Base-by-base conservation (phyloP, 64 coral and sea anemone species). In the Dendrophyllia cribrosa region DNA sequence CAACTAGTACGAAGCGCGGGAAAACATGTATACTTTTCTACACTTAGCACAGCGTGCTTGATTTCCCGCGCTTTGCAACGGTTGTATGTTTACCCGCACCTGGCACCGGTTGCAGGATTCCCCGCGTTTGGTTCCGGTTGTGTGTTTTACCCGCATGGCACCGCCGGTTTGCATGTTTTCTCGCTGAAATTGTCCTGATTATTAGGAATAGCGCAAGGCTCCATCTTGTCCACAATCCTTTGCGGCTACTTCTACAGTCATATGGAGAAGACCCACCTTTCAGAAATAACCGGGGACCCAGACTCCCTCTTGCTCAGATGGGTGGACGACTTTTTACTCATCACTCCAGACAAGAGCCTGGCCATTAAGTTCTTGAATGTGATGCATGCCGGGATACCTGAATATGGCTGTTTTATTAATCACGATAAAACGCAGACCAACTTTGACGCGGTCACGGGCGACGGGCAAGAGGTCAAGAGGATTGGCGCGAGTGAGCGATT, bases 191-290 rank as follows among this genome's bases (percentile, higher is more conserved):
- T n/a, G 4, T 15, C 12, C 21, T 56, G 9, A 16, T 51, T 46
- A 19, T 1, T 62, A 99, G 97, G 97, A 17, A 93, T 99, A 43
- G 88, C 97, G 1, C 97, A 99, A 60, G 97, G 97, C 23, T 96
- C 97, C 5, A 74, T 89, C 86, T 25, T 96, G 16, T 93, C 97
- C 0, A 87, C 97, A 72, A 62, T 90, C 1, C 86, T 99, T 14
- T 99, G 97, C 55, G 89, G 77, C 51, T 91, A 91, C 34, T 99
- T 93, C 77, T 96, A 96, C 74, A 86, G 86, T 74, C 78, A 84
- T 59, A 96, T 99, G 94, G 97, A 99, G 50, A 93, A 77, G 16
- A 77, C 75, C 12, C 69, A 99, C 47, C 77, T 99, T 43, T 49
- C 76, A 1, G 76, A 93, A 12, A 55, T 99, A 12, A 52, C 52